Evolutionary conservation across 2,797 vertebrate genomes (phyloP).

Genomic region (Syngnathus rostellatus): DNA sequence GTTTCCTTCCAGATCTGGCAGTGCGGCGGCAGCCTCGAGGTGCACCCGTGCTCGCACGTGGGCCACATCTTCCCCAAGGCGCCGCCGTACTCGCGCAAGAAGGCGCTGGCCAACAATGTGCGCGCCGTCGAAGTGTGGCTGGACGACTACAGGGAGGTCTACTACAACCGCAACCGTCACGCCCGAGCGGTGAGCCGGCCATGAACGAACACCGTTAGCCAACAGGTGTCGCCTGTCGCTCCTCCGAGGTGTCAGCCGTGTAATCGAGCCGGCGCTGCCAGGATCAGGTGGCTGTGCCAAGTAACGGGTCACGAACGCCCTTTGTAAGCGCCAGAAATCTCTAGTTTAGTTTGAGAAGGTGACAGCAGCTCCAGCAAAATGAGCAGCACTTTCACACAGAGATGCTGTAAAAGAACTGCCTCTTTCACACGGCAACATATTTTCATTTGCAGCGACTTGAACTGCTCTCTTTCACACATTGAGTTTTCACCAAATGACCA

Average conservation of each 20-base stretch:
- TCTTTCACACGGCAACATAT: too few relatives aligned
- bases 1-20: constrained; percentile 82
- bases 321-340: neutral
- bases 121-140: constrained; percentile 97
- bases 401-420: too few relatives aligned
- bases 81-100: constrained; percentile 86
- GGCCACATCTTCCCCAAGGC: constrained; percentile 97
- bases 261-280: neutral
- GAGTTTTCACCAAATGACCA: too few relatives aligned
- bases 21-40: constrained; percentile 88
- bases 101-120: constrained; percentile 91
- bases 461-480: too few relatives aligned
- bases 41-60: constrained; percentile 94
- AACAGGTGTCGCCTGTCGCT: constrained; percentile 30
- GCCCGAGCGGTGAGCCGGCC: constrained; percentile 80
- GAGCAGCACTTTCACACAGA: too few relatives aligned
- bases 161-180: constrained; percentile 91
- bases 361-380: too few relatives aligned
- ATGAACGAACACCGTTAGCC: constrained; percentile 22
- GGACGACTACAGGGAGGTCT: constrained; percentile 88
- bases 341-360: neutral
- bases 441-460: too few relatives aligned
- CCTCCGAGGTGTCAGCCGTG: neutral
- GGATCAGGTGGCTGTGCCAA: neutral
- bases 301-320: neutral